phyloP scores from a whole-genome alignment of 2,888 invertebrate species.

The Chloromyia formosa region DNA sequence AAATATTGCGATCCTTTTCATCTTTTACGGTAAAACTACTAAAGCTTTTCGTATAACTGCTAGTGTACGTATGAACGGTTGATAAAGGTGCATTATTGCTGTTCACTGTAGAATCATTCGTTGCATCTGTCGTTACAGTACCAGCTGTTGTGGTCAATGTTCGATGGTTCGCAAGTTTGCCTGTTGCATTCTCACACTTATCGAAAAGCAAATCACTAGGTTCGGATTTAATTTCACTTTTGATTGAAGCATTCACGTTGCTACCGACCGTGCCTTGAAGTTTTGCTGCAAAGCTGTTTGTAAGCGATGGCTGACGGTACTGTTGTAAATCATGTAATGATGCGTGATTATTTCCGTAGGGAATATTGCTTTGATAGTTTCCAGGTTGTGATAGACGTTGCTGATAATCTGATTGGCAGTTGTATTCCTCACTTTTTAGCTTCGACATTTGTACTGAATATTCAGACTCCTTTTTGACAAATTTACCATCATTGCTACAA shows the following conservation, averaged over 20 bases:
- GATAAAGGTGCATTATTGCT: not conserved
- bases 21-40: conserved; percentile 18
- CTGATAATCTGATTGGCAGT: conserved; percentile 11
- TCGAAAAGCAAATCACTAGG: conserved; percentile 47
- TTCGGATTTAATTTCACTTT: conserved; percentile 49
- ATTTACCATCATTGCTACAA: conserved; percentile 49
- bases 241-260: conserved; percentile 30
- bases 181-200: conserved; percentile 48
- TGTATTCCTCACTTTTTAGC: conserved; percentile 18
- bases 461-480: conserved; percentile 52
- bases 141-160: not conserved
- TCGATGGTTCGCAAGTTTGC: conserved; percentile 26
- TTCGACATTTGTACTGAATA: conserved; percentile 42
- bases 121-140: not conserved
- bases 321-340: not conserved
- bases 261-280: not conserved
- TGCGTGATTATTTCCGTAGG: not conserved
- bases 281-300: not conserved
- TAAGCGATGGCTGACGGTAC: not conserved
- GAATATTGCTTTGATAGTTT: conserved; percentile 2
- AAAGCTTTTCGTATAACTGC: conserved; percentile 12
- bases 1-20: conserved; percentile 41
- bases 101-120: not conserved
- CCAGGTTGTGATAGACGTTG: not conserved
- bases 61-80: not conserved